Evolutionary conservation across 2,113 vertebrate species (phyloP).

Genomic region (Diadophis punctatus): DNA sequence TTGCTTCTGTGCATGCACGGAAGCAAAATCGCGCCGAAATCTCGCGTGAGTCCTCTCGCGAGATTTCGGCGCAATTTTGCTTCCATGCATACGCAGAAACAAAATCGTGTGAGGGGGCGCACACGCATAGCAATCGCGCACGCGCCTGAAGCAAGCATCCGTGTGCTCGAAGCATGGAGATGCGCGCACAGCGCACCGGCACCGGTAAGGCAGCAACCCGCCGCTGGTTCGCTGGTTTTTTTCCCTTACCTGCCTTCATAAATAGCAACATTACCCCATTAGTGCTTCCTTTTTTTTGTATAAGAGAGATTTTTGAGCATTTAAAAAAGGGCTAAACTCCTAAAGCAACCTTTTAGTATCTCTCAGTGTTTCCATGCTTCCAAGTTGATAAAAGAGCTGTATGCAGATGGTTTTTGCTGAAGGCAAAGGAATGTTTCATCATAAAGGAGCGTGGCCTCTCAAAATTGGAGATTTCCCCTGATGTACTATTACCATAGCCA

Average conservation of each 20-base stretch:
- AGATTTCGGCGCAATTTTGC: no score
- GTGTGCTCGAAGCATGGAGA: no score
- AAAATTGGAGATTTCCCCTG: conserved; percentile 27
- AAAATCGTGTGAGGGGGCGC: no score
- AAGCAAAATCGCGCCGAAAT: no score
- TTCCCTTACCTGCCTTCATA: not conserved
- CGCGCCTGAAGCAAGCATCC: no score
- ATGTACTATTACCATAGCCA: conserved; percentile 21
- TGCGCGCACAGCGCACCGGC: no score
- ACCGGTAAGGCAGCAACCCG: no score
- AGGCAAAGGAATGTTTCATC: conserved; percentile 44
- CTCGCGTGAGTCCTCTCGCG: no score
- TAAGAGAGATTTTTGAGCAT: conserved; percentile 30
- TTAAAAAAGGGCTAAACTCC: conserved; percentile 33
- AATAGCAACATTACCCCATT: conserved; percentile 33
- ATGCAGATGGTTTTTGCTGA: conserved; percentile 51
- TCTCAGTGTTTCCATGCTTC: not conserved
- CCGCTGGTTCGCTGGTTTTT: no score
- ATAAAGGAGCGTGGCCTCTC: conserved; percentile 42
- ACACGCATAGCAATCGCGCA: no score
- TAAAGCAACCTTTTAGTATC: conserved; percentile 55
- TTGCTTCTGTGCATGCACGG: no score
- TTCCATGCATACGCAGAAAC: no score
- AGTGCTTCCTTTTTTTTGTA: conserved; percentile 16
- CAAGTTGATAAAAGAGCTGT: conserved; percentile 29